phyloP scores from a whole-genome alignment of 2,797 vertebrate genomes.

The Xenops minutus region DNA sequence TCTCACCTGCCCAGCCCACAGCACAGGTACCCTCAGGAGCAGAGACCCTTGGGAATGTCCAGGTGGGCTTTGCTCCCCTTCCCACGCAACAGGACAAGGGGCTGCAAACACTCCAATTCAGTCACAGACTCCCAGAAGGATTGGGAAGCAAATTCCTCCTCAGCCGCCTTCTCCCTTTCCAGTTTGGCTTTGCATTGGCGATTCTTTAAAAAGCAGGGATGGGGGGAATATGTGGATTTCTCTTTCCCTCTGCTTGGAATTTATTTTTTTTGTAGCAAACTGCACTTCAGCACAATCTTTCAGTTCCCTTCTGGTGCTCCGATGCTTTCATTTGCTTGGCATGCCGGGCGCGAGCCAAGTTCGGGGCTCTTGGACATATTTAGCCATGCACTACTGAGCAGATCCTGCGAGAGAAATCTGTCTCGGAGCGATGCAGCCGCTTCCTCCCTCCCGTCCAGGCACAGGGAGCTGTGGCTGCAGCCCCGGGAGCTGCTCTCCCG shows the following conservation, averaged over 20 bases:
- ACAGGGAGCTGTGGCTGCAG: neutral
- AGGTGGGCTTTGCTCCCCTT: neutral
- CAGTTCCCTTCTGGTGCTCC: conserved; percentile 7
- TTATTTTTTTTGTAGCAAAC: neutral
- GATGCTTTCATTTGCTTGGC: conserved; percentile 61
- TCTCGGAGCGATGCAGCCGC: neutral
- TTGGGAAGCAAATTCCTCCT: neutral
- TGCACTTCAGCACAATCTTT: neutral
- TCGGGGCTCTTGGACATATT: conserved; percentile 64
- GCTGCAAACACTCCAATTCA: neutral
- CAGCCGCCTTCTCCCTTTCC: neutral
- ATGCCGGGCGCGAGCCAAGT: conserved; percentile 40
- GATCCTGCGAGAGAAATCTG: conserved; percentile 19
- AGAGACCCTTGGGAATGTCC: neutral
- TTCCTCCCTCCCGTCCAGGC: neutral
- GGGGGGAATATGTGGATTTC: neutral
- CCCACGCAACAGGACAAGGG: neutral
- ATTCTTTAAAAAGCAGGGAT: neutral
- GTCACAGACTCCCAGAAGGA: neutral
- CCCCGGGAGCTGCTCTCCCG: neutral
- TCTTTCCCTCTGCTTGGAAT: neutral
- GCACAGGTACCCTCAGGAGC: neutral
- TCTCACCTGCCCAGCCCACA: fast-evolving
- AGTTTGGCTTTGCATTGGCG: neutral
- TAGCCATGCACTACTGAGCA: conserved; percentile 52